Conservation (phyloP, 2,888 invertebrate species). For the Parnassius glacialis region DNA sequence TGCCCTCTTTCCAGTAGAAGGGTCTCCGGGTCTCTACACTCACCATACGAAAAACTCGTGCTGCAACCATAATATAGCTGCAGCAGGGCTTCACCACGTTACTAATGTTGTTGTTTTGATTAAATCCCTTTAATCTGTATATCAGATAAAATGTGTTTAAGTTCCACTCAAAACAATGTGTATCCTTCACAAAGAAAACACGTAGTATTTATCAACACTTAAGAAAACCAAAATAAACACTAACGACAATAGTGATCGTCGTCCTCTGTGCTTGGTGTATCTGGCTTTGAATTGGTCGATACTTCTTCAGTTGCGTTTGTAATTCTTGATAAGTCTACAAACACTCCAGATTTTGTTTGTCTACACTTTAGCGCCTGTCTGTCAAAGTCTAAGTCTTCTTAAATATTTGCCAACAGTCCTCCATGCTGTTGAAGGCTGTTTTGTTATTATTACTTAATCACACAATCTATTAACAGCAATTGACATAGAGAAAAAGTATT, state of each 20-base stretch:
- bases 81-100: too few species aligned
- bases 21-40: too few species aligned
- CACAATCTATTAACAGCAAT: neutral
- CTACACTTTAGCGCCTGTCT: neutral
- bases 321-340: neutral
- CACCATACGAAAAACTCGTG: too few species aligned
- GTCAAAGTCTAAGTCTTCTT: neutral
- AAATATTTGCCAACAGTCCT: neutral
- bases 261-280: neutral
- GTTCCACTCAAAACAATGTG: too few species aligned
- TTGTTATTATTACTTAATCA: neutral
- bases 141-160: too few species aligned
- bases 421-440: neutral
- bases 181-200: neutral
- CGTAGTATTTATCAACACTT: neutral
- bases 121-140: too few species aligned
- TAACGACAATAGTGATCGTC: neutral
- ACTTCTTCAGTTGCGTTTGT: neutral
- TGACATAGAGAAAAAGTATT: neutral
- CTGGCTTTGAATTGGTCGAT: conserved; percentile 6
- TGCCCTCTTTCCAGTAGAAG: too few species aligned
- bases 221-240: conserved; percentile 4
- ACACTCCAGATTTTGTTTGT: conserved; percentile 3
- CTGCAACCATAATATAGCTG: too few species aligned
- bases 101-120: too few species aligned